phyloP scores from a whole-genome alignment of 2,113 vertebrate genomes.

The Motacilla alba region DNA sequence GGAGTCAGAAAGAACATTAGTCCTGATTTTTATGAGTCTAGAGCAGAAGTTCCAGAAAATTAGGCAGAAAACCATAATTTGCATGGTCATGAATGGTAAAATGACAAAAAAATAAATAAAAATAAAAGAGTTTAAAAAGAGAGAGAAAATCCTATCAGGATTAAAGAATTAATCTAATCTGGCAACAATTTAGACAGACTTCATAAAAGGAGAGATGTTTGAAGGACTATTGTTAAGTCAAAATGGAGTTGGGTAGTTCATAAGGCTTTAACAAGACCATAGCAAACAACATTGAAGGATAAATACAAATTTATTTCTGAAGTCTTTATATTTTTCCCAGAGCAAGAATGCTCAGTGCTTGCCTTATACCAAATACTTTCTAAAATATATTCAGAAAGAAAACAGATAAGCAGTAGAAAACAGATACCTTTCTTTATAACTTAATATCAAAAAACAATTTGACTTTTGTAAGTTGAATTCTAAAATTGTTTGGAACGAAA shows the following conservation, averaged over 20 bases:
- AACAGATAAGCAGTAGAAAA: neutral
- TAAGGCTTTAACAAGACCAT: neutral
- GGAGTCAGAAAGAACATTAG: neutral
- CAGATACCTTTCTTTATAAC: neutral
- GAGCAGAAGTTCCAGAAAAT: neutral
- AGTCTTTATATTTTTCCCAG: neutral
- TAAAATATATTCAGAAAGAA: neutral
- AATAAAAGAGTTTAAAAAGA: neutral
- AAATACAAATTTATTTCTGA: neutral
- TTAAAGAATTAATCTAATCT: neutral
- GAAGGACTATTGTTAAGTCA: neutral
- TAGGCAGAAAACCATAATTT: neutral
- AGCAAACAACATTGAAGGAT: neutral
- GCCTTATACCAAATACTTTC: neutral
- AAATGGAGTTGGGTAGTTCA: neutral
- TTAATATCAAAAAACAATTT: neutral
- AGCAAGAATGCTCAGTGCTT: neutral
- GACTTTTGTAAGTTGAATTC: neutral
- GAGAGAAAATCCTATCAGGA: neutral
- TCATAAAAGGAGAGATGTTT: neutral
- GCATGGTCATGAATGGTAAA: neutral
- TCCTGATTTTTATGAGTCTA: neutral
- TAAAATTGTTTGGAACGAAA: neutral
- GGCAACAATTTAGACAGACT: neutral
- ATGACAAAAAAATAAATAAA: neutral